Conservation (phyloP, 2,888 invertebrate genomes). For the Baronia brevicornis region DNA sequence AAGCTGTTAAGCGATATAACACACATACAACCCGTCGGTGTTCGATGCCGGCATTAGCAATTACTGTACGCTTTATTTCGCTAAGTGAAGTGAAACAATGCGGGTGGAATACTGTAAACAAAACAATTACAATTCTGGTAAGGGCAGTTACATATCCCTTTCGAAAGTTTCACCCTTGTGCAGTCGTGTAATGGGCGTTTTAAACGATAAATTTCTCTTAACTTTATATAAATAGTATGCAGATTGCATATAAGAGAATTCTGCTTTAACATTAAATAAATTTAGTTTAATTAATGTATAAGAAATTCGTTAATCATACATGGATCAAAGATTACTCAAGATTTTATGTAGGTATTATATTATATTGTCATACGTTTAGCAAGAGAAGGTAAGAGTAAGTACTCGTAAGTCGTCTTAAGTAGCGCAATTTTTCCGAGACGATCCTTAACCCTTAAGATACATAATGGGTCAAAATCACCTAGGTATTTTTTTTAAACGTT, state of each 20-base stretch:
- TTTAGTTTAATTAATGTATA: background rate
- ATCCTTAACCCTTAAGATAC: conserved; percentile 2
- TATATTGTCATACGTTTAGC: background rate
- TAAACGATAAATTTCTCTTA: conserved; percentile 17
- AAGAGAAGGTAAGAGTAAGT: background rate
- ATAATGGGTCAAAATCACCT: no score
- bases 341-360: background rate
- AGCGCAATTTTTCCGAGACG: conserved; percentile 10
- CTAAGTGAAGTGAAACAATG: conserved; percentile 41
- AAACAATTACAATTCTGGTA: conserved; percentile 50
- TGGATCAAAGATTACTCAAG: no score
- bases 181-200: conserved; percentile 14
- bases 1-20: conserved; percentile 20
- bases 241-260: no score
- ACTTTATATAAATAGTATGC: conserved; percentile 15
- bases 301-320: no score
- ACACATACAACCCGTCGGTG: conserved; percentile 21
- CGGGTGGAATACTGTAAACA: conserved; percentile 44
- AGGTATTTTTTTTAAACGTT: no score
- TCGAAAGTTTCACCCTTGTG: conserved; percentile 31
- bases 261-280: background rate
- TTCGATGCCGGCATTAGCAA: conserved; percentile 42
- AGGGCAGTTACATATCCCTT: conserved; percentile 44
- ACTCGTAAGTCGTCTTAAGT: conserved; percentile 7
- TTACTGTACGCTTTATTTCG: conserved; percentile 49